These are phyloP conservation scores for Erethizon dorsatum DNA, from an alignment of 2,797 vertebrate genomes.

Conservation along the genomic window DNA sequence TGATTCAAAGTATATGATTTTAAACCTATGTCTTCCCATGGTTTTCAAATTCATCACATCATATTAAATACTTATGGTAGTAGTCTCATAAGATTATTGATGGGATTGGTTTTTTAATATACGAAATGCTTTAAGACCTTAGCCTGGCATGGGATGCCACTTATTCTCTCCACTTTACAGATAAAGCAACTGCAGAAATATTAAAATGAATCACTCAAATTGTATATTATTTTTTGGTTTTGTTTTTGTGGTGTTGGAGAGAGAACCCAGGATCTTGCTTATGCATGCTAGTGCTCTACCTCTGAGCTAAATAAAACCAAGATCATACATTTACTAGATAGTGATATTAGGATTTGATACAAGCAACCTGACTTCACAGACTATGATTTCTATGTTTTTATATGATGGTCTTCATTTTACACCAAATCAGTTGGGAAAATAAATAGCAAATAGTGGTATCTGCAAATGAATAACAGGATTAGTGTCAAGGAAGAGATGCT, in stretches of 20 bases:
- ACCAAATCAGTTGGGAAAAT: neutral
- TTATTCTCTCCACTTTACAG: neutral
- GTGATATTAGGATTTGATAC: neutral
- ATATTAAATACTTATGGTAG: neutral
- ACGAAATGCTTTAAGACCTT: neutral
- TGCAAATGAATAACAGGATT: neutral
- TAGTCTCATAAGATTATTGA: neutral
- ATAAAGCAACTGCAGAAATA: neutral
- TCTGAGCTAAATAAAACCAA: neutral
- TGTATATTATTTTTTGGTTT: neutral
- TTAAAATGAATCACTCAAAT: neutral
- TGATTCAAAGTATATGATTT: neutral
- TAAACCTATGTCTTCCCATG: neutral
- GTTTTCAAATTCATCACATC: neutral
- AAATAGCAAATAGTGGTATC: neutral
- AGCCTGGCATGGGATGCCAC: neutral
- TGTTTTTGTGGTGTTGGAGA: neutral
- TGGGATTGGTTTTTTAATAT: neutral
- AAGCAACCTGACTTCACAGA: neutral
- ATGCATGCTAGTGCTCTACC: neutral
- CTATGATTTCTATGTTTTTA: neutral
- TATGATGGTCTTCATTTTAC: neutral
- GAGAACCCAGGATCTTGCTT: neutral
- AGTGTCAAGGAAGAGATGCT: neutral
- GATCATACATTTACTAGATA: neutral